phyloP scores from a whole-genome alignment of 1,140 invertebrate genomes.

The Forficula auricularia region DNA sequence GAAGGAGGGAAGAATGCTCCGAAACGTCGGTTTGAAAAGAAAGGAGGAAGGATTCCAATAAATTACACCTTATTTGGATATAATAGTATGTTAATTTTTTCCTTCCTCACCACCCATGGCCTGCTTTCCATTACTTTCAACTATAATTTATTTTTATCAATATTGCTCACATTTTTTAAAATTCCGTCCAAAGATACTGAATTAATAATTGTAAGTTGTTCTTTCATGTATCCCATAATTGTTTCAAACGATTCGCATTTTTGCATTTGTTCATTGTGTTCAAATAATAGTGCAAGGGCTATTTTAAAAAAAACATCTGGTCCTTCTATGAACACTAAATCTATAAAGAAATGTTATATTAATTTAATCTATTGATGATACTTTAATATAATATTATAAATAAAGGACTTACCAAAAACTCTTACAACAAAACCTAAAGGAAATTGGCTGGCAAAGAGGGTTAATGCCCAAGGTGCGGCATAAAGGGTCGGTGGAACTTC shows the following conservation, averaged over 20 bases:
- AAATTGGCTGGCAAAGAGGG: slow-evolving; percentile 89
- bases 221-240: slow-evolving; percentile 83
- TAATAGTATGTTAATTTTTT: no score
- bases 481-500: slow-evolving; percentile 86
- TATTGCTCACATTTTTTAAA: slow-evolving; percentile 63
- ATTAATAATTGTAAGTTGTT: slow-evolving; percentile 41
- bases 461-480: slow-evolving; percentile 89
- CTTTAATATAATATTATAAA: no score
- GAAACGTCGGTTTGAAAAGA: no score
- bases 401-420: slow-evolving; percentile 57
- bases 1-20: no score
- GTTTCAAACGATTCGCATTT: slow-evolving; percentile 77
- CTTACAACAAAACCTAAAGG: slow-evolving; percentile 86
- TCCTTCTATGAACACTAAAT: slow-evolving; percentile 77
- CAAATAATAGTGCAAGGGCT: slow-evolving; percentile 62
- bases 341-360: slow-evolving; percentile 32
- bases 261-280: slow-evolving; percentile 69
- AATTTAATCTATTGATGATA: background rate
- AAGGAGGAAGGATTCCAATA: no score
- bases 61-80: no score
- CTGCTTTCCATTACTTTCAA: no score
- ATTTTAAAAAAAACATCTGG: slow-evolving; percentile 79
- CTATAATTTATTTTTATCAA: no score
- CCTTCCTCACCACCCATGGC: no score
- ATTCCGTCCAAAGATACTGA: slow-evolving; percentile 43